These are phyloP conservation scores for Scaptomyza cyrtandrae DNA, from an alignment of 2,888 invertebrate genomes.

Conservation along the genomic window DNA sequence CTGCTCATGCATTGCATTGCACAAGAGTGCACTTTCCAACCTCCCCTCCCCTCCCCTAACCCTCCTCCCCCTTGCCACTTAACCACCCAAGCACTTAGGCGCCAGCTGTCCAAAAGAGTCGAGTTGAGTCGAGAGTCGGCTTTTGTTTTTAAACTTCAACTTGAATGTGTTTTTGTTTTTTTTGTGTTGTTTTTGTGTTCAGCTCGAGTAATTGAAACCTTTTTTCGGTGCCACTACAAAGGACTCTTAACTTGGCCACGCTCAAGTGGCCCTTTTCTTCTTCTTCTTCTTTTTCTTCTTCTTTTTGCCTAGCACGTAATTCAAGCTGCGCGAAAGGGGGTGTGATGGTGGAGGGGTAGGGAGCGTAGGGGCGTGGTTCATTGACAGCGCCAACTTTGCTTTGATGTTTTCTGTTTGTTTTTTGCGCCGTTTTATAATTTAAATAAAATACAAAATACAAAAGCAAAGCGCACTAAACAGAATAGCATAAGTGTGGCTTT, in stretches of 20 bases:
- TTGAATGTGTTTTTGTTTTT: slow-evolving; percentile 9
- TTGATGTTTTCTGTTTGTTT: slow-evolving; percentile 54
- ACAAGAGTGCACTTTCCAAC: not conserved
- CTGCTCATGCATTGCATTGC: slow-evolving; percentile 23
- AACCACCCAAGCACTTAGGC: not conserved
- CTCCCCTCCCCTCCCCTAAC: not conserved
- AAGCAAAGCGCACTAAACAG: slow-evolving; percentile 30
- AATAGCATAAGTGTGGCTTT: not conserved
- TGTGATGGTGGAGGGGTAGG: not conserved
- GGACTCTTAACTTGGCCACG: slow-evolving; percentile 45
- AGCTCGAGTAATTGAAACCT: slow-evolving; percentile 69
- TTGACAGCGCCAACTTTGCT: slow-evolving; percentile 68
- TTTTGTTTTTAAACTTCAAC: slow-evolving; percentile 33
- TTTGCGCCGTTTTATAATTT: slow-evolving; percentile 70
- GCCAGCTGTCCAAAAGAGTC: slow-evolving; percentile 7
- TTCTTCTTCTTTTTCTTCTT: slow-evolving; percentile 14
- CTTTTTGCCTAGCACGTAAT: slow-evolving; percentile 65
- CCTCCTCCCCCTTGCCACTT: not conserved
- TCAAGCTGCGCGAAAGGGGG: slow-evolving; percentile 43
- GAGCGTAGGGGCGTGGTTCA: slow-evolving; percentile 48
- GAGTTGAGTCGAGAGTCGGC: slow-evolving; percentile 45
- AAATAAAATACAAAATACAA: slow-evolving; percentile 57
- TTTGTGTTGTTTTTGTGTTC: too few species aligned
- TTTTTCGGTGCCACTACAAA: slow-evolving; percentile 73
- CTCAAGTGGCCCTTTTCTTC: slow-evolving; percentile 43